Conservation (phyloP, 2,888 invertebrate species). For the Orthonevra nobilis region DNA sequence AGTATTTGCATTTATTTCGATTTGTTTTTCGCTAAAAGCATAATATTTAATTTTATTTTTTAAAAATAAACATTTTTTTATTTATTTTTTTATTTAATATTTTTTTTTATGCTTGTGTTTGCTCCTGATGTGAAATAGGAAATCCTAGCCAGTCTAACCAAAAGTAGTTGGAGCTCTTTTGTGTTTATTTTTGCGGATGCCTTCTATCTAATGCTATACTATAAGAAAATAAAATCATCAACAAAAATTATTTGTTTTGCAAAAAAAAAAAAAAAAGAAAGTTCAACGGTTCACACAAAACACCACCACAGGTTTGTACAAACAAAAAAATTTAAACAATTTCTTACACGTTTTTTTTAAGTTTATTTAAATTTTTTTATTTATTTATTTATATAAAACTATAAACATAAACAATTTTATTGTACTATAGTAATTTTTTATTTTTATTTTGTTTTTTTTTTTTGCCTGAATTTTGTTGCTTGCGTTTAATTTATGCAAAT, state of each 20-base stretch:
- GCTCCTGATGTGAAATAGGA: constrained; percentile 74
- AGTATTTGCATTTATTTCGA: constrained; percentile 20
- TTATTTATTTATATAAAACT: background rate
- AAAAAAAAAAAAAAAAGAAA: constrained; percentile 30
- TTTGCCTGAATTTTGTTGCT: no score
- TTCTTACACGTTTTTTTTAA: constrained; percentile 14
- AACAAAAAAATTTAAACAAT: no score
- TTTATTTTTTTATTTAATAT: constrained; percentile 69
- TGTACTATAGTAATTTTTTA: background rate
- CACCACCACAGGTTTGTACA: constrained; percentile 64
- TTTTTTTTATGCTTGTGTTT: constrained; percentile 74
- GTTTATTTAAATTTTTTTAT: constrained; percentile 22
- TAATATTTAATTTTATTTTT: background rate
- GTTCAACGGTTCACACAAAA: constrained; percentile 58
- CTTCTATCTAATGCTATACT: constrained; percentile 64
- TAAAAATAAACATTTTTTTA: no score
- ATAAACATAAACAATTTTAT: background rate
- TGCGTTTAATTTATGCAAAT: no score
- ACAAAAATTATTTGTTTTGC: constrained; percentile 8
- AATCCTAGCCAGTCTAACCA: constrained; percentile 80
- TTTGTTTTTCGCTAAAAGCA: constrained; percentile 14
- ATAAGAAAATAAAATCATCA: constrained; percentile 36
- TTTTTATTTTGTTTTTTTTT: no score
- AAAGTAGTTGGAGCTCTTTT: constrained; percentile 76
- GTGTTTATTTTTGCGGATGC: constrained; percentile 72